A percentile compares a stretch with the other conserved stretches of the same genome.
phyloP scores from a whole-genome alignment of 2,113 vertebrate species.

The Clinocottus analis region DNA sequence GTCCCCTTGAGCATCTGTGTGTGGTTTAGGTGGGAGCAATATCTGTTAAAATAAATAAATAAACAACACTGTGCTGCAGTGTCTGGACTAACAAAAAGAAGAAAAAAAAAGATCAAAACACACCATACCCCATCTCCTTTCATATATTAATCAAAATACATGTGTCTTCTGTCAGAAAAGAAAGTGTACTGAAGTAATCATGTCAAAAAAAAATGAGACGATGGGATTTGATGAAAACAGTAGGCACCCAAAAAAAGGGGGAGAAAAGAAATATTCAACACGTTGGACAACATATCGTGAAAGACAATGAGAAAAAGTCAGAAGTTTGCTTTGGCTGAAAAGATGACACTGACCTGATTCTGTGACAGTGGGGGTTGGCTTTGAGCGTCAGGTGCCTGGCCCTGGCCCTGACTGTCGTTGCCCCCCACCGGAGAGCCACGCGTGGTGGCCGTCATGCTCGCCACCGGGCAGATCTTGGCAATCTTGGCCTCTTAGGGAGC shows the following conservation, averaged over 20 bases:
- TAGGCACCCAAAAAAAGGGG: background rate
- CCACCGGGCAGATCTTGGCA: slow-evolving; percentile 99
- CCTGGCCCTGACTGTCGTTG: slow-evolving; percentile 99
- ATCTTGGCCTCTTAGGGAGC: slow-evolving; percentile 99
- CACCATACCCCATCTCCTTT: background rate
- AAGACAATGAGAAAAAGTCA: background rate
- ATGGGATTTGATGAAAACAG: background rate
- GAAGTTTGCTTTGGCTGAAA: background rate
- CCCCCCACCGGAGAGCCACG: slow-evolving; percentile 99
- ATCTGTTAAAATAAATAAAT: slow-evolving; percentile 34
- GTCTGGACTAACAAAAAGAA: slow-evolving; percentile 20
- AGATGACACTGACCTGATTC: slow-evolving; percentile 90
- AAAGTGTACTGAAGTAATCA: background rate
- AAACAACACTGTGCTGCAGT: slow-evolving; percentile 23
- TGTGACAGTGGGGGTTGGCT: slow-evolving; percentile 98
- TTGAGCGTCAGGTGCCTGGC: slow-evolving; percentile 99
- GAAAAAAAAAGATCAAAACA: background rate
- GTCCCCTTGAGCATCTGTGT: slow-evolving; percentile 68
- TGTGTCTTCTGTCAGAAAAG: background rate
- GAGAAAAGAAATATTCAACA: background rate
- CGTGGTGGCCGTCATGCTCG: slow-evolving; percentile 99
- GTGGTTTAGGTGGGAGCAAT: slow-evolving; percentile 56
- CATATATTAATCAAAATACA: slow-evolving; percentile 19
- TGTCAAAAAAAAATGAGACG: background rate
- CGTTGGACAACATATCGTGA: background rate